phyloP scores from a whole-genome alignment of 2,888 invertebrate species.

The Brachycybe producta region DNA sequence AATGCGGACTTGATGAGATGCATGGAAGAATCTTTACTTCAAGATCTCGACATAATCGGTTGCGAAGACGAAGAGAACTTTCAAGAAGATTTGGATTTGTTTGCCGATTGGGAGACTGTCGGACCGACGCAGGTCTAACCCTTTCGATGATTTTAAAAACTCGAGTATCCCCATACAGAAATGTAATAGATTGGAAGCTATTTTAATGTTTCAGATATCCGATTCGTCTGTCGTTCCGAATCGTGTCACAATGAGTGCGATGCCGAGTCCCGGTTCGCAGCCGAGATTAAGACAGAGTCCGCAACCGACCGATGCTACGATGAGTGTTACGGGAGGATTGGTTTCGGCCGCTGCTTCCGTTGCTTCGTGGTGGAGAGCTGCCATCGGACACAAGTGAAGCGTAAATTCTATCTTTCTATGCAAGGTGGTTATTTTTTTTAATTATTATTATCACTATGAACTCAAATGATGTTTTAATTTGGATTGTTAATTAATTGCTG shows the following conservation, averaged over 20 bases:
- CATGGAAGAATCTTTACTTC: slow-evolving; percentile 49
- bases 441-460: no score
- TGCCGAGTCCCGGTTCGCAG: slow-evolving; percentile 7
- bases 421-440: background rate
- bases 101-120: slow-evolving; percentile 70
- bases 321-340: slow-evolving; percentile 54
- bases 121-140: no score
- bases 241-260: slow-evolving; percentile 12
- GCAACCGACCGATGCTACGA: slow-evolving; percentile 17
- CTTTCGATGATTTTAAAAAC: background rate
- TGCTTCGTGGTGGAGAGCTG: slow-evolving; percentile 65
- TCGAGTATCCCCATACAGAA: no score
- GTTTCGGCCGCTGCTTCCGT: slow-evolving; percentile 71
- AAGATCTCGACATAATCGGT: slow-evolving; percentile 48
- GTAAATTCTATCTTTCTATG: no score
- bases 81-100: slow-evolving; percentile 55
- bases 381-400: slow-evolving; percentile 45
- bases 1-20: slow-evolving; percentile 43
- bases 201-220: background rate
- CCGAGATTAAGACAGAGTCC: background rate
- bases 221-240: slow-evolving; percentile 7
- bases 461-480: no score
- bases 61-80: slow-evolving; percentile 46
- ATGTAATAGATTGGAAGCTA: no score
- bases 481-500: no score